phyloP scores from a whole-genome alignment of 2,888 invertebrate genomes.

The Resseliella maxima region DNA sequence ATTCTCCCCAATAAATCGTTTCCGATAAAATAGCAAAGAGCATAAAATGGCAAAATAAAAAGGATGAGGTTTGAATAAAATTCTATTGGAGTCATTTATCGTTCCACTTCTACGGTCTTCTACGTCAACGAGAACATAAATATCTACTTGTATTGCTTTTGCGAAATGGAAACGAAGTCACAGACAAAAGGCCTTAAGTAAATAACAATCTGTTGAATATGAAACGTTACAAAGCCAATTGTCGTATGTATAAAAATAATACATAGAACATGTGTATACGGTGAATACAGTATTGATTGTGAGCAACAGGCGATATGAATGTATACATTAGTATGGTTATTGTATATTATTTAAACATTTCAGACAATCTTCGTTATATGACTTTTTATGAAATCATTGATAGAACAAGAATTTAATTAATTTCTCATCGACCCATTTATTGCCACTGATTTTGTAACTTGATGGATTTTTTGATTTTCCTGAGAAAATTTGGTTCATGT shows the following conservation, averaged over 20 bases:
- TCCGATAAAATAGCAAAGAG: neutral
- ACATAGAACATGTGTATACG: slow-evolving; percentile 18
- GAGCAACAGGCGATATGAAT: slow-evolving; percentile 42
- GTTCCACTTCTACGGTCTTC: neutral
- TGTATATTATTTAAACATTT: neutral
- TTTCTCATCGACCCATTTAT: neutral
- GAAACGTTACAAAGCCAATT: slow-evolving; percentile 12
- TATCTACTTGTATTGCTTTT: slow-evolving; percentile 4
- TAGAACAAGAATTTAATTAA: slow-evolving; percentile 28
- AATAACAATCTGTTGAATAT: slow-evolving; percentile 55
- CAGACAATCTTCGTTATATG: neutral
- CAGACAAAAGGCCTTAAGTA: slow-evolving; percentile 11
- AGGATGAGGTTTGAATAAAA: slow-evolving; percentile 2
- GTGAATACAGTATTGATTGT: neutral
- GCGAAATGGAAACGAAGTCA: neutral
- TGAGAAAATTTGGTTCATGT: too few species aligned
- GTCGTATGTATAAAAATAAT: neutral
- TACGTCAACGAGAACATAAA: slow-evolving; percentile 28
- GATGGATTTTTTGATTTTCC: neutral
- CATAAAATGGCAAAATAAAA: slow-evolving; percentile 1
- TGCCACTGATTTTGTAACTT: neutral
- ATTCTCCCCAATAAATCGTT: neutral
- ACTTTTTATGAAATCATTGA: neutral
- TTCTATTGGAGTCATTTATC: slow-evolving; percentile 36
- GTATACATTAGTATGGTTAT: neutral